phyloP scores from a whole-genome alignment of 2,888 invertebrate species.

The Sesia apiformis region DNA sequence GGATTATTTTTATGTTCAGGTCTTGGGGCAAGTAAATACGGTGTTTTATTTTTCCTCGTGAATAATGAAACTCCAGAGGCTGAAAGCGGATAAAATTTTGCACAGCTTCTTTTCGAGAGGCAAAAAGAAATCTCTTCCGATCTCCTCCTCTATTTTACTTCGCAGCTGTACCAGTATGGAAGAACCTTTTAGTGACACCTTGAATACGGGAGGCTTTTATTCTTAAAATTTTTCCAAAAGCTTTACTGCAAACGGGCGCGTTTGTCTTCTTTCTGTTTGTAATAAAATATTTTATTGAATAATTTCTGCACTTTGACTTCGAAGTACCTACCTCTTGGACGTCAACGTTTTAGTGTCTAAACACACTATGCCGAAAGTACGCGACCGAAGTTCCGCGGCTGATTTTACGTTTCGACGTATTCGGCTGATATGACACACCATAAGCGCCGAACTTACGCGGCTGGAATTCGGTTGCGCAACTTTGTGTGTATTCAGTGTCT shows the following conservation, averaged over 20 bases:
- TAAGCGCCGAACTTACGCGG: slow-evolving; percentile 1
- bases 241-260: no score
- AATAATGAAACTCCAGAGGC: slow-evolving; percentile 3
- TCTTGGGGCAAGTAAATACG: slow-evolving; percentile 4
- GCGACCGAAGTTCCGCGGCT: slow-evolving; percentile 5
- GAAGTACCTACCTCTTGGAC: no score
- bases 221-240: no score
- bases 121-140: slow-evolving; percentile 5
- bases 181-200: slow-evolving; percentile 7
- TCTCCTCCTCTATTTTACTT: slow-evolving; percentile 8
- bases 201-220: slow-evolving; percentile 3
- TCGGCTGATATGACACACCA: slow-evolving; percentile 4
- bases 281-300: no score
- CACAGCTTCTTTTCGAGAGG: slow-evolving; percentile 4
- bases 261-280: no score
- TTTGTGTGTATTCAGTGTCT: slow-evolving; percentile 1
- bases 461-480: background rate
- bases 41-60: slow-evolving; percentile 2
- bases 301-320: no score
- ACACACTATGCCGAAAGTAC: background rate
- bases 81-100: slow-evolving; percentile 4
- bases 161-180: slow-evolving; percentile 5
- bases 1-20: slow-evolving; percentile 5
- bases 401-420: slow-evolving; percentile 7
- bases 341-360: no score